Conservation (phyloP, 2,113 vertebrate species). For the Phycodurus eques region DNA sequence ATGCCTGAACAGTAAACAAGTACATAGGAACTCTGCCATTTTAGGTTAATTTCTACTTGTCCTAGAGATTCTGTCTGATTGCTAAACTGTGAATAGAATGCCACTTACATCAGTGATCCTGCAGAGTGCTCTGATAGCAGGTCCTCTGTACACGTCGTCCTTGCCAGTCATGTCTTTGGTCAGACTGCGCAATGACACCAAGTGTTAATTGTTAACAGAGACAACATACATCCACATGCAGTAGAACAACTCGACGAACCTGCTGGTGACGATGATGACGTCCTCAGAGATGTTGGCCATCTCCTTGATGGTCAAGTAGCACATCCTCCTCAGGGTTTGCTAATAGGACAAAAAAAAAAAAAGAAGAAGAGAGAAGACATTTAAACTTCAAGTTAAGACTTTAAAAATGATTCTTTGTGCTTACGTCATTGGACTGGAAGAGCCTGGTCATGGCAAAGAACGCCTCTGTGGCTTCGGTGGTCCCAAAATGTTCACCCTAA, state of each 20-base stretch:
- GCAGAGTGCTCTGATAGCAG: slow-evolving; percentile 94
- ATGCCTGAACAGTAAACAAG: no score
- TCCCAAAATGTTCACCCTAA: slow-evolving; percentile 96
- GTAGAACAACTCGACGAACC: slow-evolving; percentile 53
- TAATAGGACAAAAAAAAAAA: slow-evolving; percentile 44
- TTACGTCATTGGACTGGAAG: slow-evolving; percentile 97
- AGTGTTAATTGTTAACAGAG: neutral
- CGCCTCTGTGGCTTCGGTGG: slow-evolving; percentile 93
- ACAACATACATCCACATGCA: neutral
- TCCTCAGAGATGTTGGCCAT: slow-evolving; percentile 99
- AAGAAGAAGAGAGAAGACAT: neutral
- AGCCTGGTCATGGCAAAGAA: slow-evolving; percentile 98
- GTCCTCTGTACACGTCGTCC: slow-evolving; percentile 93
- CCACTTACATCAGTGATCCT: slow-evolving; percentile 93
- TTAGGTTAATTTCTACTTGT: no score
- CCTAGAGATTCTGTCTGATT: no score
- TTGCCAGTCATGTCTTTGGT: slow-evolving; percentile 99
- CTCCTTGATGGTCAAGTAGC: slow-evolving; percentile 97
- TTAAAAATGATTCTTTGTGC: slow-evolving; percentile 11
- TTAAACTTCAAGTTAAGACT: neutral
- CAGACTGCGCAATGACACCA: slow-evolving; percentile 70
- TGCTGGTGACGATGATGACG: slow-evolving; percentile 99
- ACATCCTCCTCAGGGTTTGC: slow-evolving; percentile 98
- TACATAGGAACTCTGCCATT: no score
- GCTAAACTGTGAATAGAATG: no score